Evolutionary conservation across 2,797 vertebrate genomes (phyloP), one percentile per base, ranked within the genome.

Genomic region (Dryobates pubescens): DNA sequence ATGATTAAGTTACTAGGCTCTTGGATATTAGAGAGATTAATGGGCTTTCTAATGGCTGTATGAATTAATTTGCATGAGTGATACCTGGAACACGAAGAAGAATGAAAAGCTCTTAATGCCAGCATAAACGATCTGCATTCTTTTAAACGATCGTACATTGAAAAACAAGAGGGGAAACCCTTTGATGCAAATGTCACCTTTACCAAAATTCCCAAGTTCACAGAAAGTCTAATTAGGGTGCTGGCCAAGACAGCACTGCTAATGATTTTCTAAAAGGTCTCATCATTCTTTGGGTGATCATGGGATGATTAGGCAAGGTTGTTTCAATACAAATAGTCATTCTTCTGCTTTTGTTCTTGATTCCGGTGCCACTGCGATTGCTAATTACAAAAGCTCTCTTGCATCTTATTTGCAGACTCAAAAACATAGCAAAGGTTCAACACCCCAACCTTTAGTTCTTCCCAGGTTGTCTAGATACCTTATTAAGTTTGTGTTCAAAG

Each of bases 11-110:
- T 85, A 93, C 95, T 96, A 82, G 57, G 69, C 51, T 96, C 88
- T 94, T 90, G 79, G 95, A 96, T 96, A 95, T 95, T 92, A 87
- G 95, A 90, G 93, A 97, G 92, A 97, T 97, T 97, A 97, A 97
- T 97, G 95, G 89, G 78, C 59, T 94, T 96, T 96, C 96, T 96
- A 94, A 95, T 93, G 86, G 80, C 64, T 96, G 78, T 92, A 93
- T 96, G 95, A 96, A 96, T 75, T 83, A 95, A 97, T 97, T 96
- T 97, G 93, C 91, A 85, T 96, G 96, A 97, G 88, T 92, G 95
- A 97, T 97, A 95, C 94, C 93, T 92, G 89, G 56, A 96, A 93
- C 81, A 13, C 83, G 30, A 20, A 86, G 36, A 90, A 92, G 90
- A 94, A 91, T 76, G 70, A 63, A 94, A 90, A 81, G 49, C 82